Base-by-base conservation (phyloP, 2,797 vertebrate genomes). In the Pseudochaenichthys georgianus region DNA sequence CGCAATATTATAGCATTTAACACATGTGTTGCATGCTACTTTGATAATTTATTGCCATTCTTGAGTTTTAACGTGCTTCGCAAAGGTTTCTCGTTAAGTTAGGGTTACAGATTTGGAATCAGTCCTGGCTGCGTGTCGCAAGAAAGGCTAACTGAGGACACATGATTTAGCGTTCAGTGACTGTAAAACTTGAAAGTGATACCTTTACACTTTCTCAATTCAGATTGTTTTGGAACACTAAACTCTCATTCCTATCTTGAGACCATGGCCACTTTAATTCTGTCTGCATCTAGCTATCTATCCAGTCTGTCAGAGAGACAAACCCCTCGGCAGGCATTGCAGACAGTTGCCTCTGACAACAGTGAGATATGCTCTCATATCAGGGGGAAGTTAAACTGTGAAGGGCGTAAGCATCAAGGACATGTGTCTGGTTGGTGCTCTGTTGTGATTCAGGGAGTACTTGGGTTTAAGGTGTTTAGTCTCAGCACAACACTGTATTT, bases 301-400 rank as follows among this genome's bases (percentile, higher is more conserved):
- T 50, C 16, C 50, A 21, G 63, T 50, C 42, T 66, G 70, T 17
- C 38, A 65, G 55, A 68, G 64, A 73, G 65, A 72, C 72, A 69
- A 74, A 67, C 74, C 67, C 55, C 46, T 73, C 64, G 66, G 71
- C 80, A 70, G 72, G 21, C 70, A 54, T 70, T 71, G 76, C 83
- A 81, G 81, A 80, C 84, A 78, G 85, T 89, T 88, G 80, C 79
- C 77, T 73, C 64, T 89, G 86, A 89, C 85, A 88, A 76, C 85
- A 79, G 77, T 74, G 77, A 83, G 78, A 87, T 84, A 79, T 78
- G 79, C 64, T 70, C 48, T 70, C 67, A 62, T 82, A 87, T 90
- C 80, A 84, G 64, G 28, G 52, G 73, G 58, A 86, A 84, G 84
- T 84, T 81, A 19, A 70, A 50, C 75, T 86, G 85, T 75, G 70